phyloP scores from a whole-genome alignment of 1,140 invertebrate species.

The Zaprionus ghesquierei region DNA sequence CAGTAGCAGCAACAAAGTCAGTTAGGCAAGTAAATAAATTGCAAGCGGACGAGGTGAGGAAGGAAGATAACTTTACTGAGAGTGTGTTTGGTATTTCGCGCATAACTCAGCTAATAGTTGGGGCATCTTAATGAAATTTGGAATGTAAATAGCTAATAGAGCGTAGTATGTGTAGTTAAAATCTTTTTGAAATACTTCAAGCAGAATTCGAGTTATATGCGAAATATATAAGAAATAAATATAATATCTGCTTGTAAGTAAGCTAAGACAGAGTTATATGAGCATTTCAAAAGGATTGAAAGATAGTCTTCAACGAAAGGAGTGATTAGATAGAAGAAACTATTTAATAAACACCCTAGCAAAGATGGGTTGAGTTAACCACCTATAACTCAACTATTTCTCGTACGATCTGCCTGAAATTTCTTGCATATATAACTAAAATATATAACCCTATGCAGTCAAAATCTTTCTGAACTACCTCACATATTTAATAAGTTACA shows the following conservation, averaged over 20 bases:
- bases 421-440: neutral
- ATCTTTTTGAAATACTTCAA: neutral
- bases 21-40: neutral
- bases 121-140: neutral
- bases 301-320: too few relatives aligned
- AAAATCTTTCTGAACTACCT: neutral
- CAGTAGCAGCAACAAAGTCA: neutral
- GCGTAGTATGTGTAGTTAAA: neutral
- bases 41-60: neutral
- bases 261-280: too few relatives aligned
- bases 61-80: neutral
- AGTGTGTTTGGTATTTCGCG: neutral
- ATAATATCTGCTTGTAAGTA: too few relatives aligned
- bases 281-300: too few relatives aligned
- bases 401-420: neutral
- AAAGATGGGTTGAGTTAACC: too few relatives aligned
- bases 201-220: neutral
- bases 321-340: too few relatives aligned
- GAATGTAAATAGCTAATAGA: neutral
- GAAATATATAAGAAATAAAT: too few relatives aligned
- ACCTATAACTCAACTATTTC: too few relatives aligned
- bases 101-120: neutral
- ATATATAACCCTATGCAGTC: neutral
- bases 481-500: neutral
- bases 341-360: too few relatives aligned